Evolutionary conservation across 2,797 vertebrate genomes (phyloP).

Genomic region (Phylloscopus collybita): DNA sequence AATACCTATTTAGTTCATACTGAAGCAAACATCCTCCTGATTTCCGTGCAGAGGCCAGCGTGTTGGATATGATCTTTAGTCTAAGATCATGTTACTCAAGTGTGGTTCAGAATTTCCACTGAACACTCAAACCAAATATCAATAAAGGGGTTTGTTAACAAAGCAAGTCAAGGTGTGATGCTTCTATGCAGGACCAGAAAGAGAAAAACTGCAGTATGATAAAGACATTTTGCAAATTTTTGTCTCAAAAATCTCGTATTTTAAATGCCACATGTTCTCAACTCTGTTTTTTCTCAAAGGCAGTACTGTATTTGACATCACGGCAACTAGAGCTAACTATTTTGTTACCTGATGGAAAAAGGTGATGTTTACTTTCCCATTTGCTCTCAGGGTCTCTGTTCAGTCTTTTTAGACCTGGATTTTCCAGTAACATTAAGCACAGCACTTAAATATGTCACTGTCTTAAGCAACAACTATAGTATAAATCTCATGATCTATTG

Average conservation of each 20-base stretch:
- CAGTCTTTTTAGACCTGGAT: neutral
- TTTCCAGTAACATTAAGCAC: constrained; percentile 19
- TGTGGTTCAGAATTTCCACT: neutral
- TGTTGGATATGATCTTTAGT: neutral
- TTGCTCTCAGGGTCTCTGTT: neutral
- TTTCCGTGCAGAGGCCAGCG: neutral
- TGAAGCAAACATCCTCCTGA: neutral
- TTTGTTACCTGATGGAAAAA: neutral
- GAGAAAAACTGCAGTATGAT: neutral
- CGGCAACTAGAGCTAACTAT: neutral
- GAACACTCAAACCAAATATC: neutral
- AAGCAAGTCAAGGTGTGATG: neutral
- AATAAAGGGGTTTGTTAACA: neutral
- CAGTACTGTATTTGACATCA: neutral
- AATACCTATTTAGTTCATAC: neutral
- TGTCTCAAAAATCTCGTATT: neutral
- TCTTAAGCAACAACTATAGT: neutral
- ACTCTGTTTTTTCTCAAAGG: neutral
- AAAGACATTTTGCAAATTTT: neutral
- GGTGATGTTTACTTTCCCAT: neutral
- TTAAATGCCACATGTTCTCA: neutral
- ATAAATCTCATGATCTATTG: constrained; percentile 40
- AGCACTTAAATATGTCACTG: constrained; percentile 27
- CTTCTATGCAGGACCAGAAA: neutral
- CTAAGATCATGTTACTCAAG: neutral